Percentiles rank a stretch among this genome's conserved stretches.
Evolutionary conservation across 1,140 invertebrate genomes (phyloP).

Genomic region (Aphaenogaster ashmeadi): DNA sequence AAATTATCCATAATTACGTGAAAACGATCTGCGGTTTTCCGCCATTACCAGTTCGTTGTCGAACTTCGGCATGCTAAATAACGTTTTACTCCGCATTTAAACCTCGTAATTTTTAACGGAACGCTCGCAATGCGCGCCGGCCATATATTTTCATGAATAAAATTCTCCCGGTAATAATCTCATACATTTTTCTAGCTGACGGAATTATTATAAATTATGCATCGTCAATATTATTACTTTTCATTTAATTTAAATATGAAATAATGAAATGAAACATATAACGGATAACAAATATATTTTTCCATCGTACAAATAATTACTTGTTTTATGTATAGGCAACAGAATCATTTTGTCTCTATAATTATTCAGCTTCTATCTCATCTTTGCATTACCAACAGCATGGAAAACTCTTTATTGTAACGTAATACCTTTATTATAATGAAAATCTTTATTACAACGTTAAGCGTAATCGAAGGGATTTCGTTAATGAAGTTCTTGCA

Average conservation of each 20-base stretch:
- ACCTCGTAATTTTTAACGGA: not conserved
- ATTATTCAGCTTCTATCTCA: not conserved
- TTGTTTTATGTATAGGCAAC: too few species aligned
- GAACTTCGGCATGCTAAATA: not conserved
- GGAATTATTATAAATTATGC: conserved; percentile 22
- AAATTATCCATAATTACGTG: conserved; percentile 12
- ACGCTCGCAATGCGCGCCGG: not conserved
- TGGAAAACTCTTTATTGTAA: not conserved
- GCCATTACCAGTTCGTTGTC: conserved; percentile 2
- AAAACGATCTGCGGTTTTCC: conserved; percentile 36
- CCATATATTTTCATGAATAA: conserved; percentile 13
- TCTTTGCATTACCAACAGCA: not conserved
- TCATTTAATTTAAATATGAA: conserved; percentile 25
- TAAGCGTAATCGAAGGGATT: conserved; percentile 28
- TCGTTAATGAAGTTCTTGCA: conserved; percentile 3
- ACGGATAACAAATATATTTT: not conserved
- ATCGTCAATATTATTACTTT: not conserved
- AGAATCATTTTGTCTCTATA: not conserved
- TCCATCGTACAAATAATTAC: conserved; percentile 10
- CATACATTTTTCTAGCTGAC: conserved; percentile 4
- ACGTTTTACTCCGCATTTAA: not conserved
- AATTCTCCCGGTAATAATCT: not conserved
- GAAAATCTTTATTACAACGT: not conserved
- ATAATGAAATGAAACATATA: not conserved
- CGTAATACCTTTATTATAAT: not conserved